phyloP scores from a whole-genome alignment of 2,113 vertebrate species.

The Hydrochoerus hydrochaeris region DNA sequence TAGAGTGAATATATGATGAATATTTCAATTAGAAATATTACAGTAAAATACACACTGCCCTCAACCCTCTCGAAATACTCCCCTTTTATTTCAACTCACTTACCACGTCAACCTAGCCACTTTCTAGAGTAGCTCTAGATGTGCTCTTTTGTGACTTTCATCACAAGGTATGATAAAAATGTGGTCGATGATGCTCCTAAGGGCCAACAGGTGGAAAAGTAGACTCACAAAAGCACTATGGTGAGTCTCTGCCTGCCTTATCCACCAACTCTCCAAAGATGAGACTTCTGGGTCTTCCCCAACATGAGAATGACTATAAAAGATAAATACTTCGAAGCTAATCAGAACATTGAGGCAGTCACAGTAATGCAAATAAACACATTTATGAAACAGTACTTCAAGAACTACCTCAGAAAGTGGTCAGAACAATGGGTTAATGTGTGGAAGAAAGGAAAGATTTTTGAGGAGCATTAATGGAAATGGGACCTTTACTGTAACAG shows the following conservation, averaged over 20 bases:
- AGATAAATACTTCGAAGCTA: not conserved
- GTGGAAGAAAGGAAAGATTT: no score
- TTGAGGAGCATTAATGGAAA: no score
- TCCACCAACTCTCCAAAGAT: not conserved
- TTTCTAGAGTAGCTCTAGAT: no score
- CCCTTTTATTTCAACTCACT: no score
- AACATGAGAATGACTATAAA: not conserved
- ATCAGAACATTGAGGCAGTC: not conserved
- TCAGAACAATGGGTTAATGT: no score
- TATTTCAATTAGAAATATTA: not conserved
- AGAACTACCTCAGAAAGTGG: no score
- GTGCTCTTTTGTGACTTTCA: not conserved
- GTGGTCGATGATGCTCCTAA: not conserved
- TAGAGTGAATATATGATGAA: not conserved
- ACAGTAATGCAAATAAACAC: not conserved
- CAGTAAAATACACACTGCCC: no score
- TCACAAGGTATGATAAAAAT: not conserved
- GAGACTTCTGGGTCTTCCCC: not conserved
- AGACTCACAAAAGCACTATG: not conserved
- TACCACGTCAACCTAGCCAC: no score
- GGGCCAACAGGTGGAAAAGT: not conserved
- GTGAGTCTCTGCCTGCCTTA: not conserved
- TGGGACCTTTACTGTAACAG: not conserved
- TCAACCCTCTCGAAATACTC: no score
- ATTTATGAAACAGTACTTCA: no score